These are phyloP conservation scores for Petrocephalus zakoni DNA, from an alignment of 2,113 vertebrate species.

Conservation along the genomic window DNA sequence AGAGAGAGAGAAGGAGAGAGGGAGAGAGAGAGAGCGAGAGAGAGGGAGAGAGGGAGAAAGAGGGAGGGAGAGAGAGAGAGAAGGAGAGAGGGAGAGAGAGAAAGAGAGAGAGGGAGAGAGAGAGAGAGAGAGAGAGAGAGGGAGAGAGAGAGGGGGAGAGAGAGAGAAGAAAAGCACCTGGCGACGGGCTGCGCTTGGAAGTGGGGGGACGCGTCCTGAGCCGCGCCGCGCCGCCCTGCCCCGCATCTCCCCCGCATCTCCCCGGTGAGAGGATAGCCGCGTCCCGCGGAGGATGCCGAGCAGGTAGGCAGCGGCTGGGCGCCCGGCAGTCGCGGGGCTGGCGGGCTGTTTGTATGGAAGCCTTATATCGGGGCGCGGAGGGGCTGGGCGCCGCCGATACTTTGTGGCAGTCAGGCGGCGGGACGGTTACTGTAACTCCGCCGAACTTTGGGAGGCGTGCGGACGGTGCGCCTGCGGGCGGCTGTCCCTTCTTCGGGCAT, in stretches of 20 bases:
- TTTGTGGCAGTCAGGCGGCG: neutral
- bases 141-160: neutral
- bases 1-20: too few species aligned
- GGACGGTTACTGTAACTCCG: neutral
- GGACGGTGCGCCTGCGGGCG: neutral
- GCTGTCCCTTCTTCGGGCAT: neutral
- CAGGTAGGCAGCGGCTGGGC: too few species aligned
- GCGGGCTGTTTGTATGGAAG: too few species aligned
- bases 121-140: neutral
- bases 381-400: neutral
- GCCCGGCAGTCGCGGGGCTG: too few species aligned
- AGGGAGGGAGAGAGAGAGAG: neutral
- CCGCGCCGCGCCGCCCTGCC: slow-evolving; percentile 40
- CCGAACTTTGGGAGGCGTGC: too few species aligned
- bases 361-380: neutral
- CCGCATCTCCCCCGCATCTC: slow-evolving; percentile 27
- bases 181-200: slow-evolving; percentile 34
- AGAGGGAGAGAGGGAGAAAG: slow-evolving; percentile 5
- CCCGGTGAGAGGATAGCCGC: slow-evolving; percentile 32
- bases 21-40: neutral
- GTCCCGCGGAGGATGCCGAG: slow-evolving; percentile 38
- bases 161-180: slow-evolving; percentile 48
- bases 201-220: slow-evolving; percentile 48
- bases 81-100: slow-evolving; percentile 32
- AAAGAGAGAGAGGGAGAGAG: neutral